Conservation (phyloP, 2,113 vertebrate genomes). For the Megalops atlanticus region DNA sequence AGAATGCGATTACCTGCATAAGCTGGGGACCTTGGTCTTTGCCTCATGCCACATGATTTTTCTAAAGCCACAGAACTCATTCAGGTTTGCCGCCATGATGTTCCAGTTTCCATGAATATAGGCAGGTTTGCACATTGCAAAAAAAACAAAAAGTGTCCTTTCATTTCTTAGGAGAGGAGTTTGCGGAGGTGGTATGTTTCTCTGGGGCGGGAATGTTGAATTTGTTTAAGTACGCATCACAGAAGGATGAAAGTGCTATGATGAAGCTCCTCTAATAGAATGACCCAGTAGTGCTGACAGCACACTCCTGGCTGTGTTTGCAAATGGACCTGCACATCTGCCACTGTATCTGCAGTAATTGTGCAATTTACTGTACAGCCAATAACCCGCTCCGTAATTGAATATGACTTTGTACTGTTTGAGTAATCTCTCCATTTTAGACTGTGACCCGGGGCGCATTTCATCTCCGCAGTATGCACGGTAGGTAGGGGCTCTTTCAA, state of each 20-base stretch:
- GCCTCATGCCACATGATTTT: no score
- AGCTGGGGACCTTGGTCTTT: neutral
- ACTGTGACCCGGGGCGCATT: slow-evolving; percentile 41
- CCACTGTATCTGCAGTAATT: slow-evolving; percentile 56
- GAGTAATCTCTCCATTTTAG: slow-evolving; percentile 62
- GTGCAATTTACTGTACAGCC: slow-evolving; percentile 65
- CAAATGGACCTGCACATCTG: slow-evolving; percentile 54
- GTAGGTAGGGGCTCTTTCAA: slow-evolving; percentile 39
- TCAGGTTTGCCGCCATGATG: no score
- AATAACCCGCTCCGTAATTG: slow-evolving; percentile 60
- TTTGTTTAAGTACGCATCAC: slow-evolving; percentile 46
- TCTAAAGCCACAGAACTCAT: no score
- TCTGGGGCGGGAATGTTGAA: slow-evolving; percentile 4
- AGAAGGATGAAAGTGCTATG: slow-evolving; percentile 30
- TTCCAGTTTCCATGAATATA: no score
- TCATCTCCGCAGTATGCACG: slow-evolving; percentile 22
- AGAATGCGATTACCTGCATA: neutral
- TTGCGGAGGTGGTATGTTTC: slow-evolving; percentile 12
- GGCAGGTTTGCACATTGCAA: no score
- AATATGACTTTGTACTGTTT: slow-evolving; percentile 68
- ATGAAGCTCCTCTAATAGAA: slow-evolving; percentile 53
- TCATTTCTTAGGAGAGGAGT: neutral
- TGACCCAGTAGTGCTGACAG: slow-evolving; percentile 52
- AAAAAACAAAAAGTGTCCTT: neutral
- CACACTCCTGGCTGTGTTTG: slow-evolving; percentile 38